Conservation (phyloP, 2,888 invertebrate species). For the Nomada hirtipes region DNA sequence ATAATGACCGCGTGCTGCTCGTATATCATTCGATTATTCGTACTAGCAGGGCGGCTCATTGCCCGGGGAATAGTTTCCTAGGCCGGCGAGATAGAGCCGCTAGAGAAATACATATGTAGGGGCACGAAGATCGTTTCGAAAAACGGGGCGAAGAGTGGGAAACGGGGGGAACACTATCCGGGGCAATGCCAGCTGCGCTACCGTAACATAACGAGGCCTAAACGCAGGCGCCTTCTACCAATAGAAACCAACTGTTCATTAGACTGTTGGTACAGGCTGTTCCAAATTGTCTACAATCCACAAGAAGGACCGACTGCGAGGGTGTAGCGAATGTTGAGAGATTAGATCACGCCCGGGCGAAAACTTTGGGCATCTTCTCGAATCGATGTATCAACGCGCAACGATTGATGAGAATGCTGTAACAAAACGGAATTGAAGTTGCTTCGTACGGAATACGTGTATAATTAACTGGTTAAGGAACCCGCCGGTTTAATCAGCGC, state of each 20-base stretch:
- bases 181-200: slow-evolving; percentile 81
- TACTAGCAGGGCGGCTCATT: slow-evolving; percentile 59
- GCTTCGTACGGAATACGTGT: too few relatives aligned
- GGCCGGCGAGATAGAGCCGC: slow-evolving; percentile 66
- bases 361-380: slow-evolving; percentile 1
- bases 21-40: slow-evolving; percentile 64
- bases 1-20: slow-evolving; percentile 52
- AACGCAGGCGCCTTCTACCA: slow-evolving; percentile 79
- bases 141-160: slow-evolving; percentile 50
- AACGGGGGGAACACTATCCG: slow-evolving; percentile 54
- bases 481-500: too few relatives aligned
- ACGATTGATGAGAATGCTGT: neutral
- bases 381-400: neutral
- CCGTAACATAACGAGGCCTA: slow-evolving; percentile 75
- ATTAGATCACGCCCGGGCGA: slow-evolving; percentile 37
- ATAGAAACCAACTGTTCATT: slow-evolving; percentile 83
- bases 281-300: slow-evolving; percentile 71
- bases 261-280: slow-evolving; percentile 76
- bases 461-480: too few relatives aligned
- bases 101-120: slow-evolving; percentile 64
- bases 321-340: slow-evolving; percentile 40
- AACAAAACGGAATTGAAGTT: too few relatives aligned
- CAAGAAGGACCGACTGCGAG: slow-evolving; percentile 50
- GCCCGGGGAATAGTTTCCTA: slow-evolving; percentile 73
- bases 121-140: slow-evolving; percentile 59